Percentiles rank a stretch among this genome's conserved stretches.
Evolutionary conservation across 2,888 invertebrate species (phyloP).

Genomic region (Lasius platythorax): DNA sequence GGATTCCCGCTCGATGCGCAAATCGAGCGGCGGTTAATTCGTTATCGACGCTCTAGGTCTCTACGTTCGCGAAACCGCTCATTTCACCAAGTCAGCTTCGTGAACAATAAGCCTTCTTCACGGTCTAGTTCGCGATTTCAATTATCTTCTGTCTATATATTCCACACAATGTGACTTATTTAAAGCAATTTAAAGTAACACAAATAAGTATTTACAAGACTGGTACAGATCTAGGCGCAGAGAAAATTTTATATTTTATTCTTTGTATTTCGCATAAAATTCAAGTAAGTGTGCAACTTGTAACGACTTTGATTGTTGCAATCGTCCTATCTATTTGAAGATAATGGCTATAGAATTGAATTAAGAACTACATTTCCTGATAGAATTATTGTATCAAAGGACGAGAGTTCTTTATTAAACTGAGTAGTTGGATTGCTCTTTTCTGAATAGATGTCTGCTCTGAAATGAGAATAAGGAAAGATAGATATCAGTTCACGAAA

Average conservation of each 20-base stretch:
- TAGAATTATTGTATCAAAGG: constrained; percentile 19
- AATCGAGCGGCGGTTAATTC: constrained; percentile 38
- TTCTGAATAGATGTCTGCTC: constrained; percentile 21
- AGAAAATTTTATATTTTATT: neutral
- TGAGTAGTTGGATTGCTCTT: constrained; percentile 30
- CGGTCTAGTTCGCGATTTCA: neutral
- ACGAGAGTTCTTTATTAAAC: constrained; percentile 4
- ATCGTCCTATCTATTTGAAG: neutral
- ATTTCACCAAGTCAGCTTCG: constrained; percentile 25
- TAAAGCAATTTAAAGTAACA: neutral
- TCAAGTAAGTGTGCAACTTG: neutral
- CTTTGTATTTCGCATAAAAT: neutral
- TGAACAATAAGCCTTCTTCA: constrained; percentile 4
- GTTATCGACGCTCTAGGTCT: constrained; percentile 24
- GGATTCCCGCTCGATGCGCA: constrained; percentile 45
- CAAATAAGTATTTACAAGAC: neutral
- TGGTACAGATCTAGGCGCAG: too few species aligned
- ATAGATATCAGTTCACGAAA: constrained; percentile 21
- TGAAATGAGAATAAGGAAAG: constrained; percentile 25
- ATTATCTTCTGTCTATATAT: neutral
- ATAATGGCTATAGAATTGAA: constrained; percentile 4
- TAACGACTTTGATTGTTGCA: neutral
- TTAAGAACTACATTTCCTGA: neutral
- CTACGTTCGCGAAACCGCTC: constrained; percentile 18
- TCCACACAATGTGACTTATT: neutral